Percentiles rank a stretch among this genome's conserved stretches.
phyloP scores from a whole-genome alignment of 2,113 vertebrate genomes.

The Nannobrachium achirus region DNA sequence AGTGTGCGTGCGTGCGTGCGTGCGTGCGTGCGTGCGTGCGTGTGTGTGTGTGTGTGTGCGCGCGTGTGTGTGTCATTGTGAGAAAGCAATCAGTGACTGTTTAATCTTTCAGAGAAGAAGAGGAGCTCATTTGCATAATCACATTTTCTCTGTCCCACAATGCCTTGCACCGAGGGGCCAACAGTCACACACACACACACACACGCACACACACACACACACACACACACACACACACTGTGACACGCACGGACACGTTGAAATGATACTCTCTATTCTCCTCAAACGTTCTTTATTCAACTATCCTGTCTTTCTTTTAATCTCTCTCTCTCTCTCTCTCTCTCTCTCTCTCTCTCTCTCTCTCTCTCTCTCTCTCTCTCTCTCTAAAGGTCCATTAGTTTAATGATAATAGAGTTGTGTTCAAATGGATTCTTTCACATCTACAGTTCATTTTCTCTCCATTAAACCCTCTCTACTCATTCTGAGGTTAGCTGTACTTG shows the following conservation, averaged over 20 bases:
- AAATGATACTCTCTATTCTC: background rate
- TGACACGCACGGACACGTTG: slow-evolving; percentile 4
- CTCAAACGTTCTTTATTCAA: slow-evolving; percentile 9
- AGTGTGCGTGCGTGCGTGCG: slow-evolving; percentile 32
- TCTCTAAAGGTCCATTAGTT: no score
- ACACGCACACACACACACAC: background rate
- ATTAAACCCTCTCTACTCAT: no score
- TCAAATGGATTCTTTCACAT: no score
- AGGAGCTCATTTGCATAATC: slow-evolving; percentile 80
- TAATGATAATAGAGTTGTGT: no score
- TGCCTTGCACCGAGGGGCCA: slow-evolving; percentile 26
- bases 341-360: no score
- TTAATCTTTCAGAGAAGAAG: slow-evolving; percentile 74
- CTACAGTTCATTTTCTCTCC: no score
- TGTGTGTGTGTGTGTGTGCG: slow-evolving; percentile 54
- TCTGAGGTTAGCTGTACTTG: no score
- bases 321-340: slow-evolving; percentile 40
- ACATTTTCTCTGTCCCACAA: slow-evolving; percentile 54
- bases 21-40: slow-evolving; percentile 1
- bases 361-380: no score
- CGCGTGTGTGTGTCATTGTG: slow-evolving; percentile 60
- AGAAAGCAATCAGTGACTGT: slow-evolving; percentile 80
- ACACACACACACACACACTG: slow-evolving; percentile 3
- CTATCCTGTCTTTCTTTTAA: background rate
- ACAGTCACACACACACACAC: slow-evolving; percentile 12